A percentile compares a stretch with the other conserved stretches of the same genome.
phyloP scores from a whole-genome alignment of 2,113 vertebrate genomes.

The Dasypus novemcinctus region DNA sequence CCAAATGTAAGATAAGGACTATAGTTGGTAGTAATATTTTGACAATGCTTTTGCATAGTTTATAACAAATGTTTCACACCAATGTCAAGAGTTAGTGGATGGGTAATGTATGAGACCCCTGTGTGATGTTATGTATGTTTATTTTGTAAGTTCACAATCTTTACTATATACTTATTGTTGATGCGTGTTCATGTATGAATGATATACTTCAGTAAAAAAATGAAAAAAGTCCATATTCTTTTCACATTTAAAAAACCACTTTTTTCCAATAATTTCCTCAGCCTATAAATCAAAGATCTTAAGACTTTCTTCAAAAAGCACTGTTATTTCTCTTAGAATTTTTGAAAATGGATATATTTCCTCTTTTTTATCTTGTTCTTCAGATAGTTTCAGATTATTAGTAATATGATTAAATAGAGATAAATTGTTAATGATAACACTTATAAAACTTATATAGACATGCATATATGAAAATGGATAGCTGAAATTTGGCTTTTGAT shows the following conservation, averaged over 20 bases:
- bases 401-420: background rate
- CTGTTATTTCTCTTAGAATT: background rate
- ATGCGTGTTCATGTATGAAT: too few relatives aligned
- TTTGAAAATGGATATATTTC: background rate
- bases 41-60: too few relatives aligned
- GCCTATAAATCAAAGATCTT: background rate
- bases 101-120: too few relatives aligned
- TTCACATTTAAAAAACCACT: background rate
- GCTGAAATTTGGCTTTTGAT: background rate
- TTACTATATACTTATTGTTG: too few relatives aligned
- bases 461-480: background rate
- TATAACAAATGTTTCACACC: too few relatives aligned
- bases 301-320: background rate
- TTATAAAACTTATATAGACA: background rate
- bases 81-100: too few relatives aligned
- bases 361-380: background rate
- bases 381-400: background rate
- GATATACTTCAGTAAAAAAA: too few relatives aligned
- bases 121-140: too few relatives aligned
- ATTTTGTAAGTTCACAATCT: too few relatives aligned
- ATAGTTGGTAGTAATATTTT: too few relatives aligned
- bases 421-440: background rate
- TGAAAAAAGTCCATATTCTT: background rate
- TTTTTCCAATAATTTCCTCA: background rate
- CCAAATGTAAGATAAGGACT: too few relatives aligned